These are phyloP conservation scores for Delia radicum DNA, from an alignment of 1,140 invertebrate genomes.

Conservation along the genomic window DNA sequence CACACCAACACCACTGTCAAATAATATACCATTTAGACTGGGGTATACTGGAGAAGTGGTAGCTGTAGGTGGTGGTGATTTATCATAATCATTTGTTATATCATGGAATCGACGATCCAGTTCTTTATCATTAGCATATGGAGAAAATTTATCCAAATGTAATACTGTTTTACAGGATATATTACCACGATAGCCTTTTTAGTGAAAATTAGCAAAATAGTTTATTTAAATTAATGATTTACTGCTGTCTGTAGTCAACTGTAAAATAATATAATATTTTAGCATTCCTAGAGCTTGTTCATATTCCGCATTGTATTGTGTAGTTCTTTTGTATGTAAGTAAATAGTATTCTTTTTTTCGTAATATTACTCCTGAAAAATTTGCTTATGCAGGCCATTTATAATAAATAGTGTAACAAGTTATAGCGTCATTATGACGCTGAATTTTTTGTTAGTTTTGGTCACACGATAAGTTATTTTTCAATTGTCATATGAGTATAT, in stretches of 20 bases:
- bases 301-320: background rate
- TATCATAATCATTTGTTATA: conserved; percentile 51
- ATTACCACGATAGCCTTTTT: conserved; percentile 52
- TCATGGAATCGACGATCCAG: conserved; percentile 52
- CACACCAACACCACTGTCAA: conserved; percentile 39
- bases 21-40: conserved; percentile 45
- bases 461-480: background rate
- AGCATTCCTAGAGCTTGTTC: background rate
- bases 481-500: too few relatives aligned
- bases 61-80: conserved; percentile 48
- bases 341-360: background rate
- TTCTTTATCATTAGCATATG: conserved; percentile 49
- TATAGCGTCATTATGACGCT: conserved; percentile 12
- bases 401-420: background rate
- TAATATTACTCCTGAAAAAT: conserved; percentile 18
- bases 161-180: conserved; percentile 53
- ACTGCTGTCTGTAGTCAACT: background rate
- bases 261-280: background rate
- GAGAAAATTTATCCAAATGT: conserved; percentile 48
- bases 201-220: background rate
- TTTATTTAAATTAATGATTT: background rate
- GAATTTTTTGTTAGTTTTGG: background rate
- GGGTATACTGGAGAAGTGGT: conserved; percentile 44
- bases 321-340: background rate
- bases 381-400: background rate